Percentiles rank a stretch among this genome's conserved stretches.
Conservation (phyloP, 2,797 vertebrate genomes). For the Sparidentex hasta region DNA sequence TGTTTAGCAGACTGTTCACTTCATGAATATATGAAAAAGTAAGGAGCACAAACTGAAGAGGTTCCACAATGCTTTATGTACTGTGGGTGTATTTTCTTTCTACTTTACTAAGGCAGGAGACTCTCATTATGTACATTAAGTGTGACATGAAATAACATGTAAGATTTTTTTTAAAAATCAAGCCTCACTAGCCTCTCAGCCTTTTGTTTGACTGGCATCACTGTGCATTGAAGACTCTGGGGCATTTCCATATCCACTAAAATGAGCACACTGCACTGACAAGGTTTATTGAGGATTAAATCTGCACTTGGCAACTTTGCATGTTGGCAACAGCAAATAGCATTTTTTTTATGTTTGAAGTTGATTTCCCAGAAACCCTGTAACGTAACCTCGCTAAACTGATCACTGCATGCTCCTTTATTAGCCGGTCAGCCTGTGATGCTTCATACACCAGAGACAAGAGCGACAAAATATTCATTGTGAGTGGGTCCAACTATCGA, state of each 20-base stretch:
- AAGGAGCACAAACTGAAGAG: background rate
- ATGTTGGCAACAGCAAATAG: conserved; percentile 51
- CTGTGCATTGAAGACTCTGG: conserved; percentile 32
- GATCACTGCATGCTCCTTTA: conserved; percentile 38
- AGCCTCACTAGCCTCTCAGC: conserved; percentile 38
- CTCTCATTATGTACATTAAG: background rate
- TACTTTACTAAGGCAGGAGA: conserved; percentile 16
- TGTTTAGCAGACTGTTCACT: conserved; percentile 5
- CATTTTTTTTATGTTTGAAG: conserved; percentile 41
- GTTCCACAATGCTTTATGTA: background rate
- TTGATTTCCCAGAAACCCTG: conserved; percentile 42
- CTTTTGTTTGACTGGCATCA: conserved; percentile 47
- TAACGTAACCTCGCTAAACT: conserved; percentile 39
- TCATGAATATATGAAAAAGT: background rate
- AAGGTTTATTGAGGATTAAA: conserved; percentile 62
- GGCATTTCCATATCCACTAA: conserved; percentile 39
- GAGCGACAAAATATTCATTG: conserved; percentile 25
- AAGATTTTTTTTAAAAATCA: conserved; percentile 10
- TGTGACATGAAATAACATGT: conserved; percentile 20
- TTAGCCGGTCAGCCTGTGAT: conserved; percentile 40
- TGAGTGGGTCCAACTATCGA: conserved; percentile 30
- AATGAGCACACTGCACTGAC: conserved; percentile 43
- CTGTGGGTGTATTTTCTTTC: conserved; percentile 1
- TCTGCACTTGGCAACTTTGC: conserved; percentile 62
- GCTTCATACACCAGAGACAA: conserved; percentile 36